Conservation (phyloP, 2,888 invertebrate genomes). For the Tetrapedia diversipes region DNA sequence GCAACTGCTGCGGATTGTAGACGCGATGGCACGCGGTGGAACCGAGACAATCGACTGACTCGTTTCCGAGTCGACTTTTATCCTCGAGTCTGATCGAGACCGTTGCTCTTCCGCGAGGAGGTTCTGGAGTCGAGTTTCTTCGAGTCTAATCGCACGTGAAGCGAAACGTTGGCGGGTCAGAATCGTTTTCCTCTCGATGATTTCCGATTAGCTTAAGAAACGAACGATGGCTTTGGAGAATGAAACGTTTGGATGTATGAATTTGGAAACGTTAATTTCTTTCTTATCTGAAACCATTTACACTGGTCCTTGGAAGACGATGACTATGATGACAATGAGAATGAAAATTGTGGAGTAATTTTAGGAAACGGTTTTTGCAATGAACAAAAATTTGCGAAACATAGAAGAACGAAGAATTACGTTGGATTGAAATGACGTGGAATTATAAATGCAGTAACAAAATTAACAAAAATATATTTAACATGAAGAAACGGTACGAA, state of each 20-base stretch:
- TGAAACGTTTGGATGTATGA: background rate
- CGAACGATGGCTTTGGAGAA: background rate
- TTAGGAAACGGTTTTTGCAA: too few relatives aligned
- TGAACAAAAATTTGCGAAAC: too few relatives aligned
- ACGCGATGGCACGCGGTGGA: background rate
- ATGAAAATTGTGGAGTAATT: too few relatives aligned
- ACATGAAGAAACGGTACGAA: too few relatives aligned
- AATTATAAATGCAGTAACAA: too few relatives aligned
- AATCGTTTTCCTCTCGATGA: conserved; percentile 13
- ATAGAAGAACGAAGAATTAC: too few relatives aligned
- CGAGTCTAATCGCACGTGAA: conserved; percentile 31
- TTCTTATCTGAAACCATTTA: too few relatives aligned
- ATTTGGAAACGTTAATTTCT: background rate
- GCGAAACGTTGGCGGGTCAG: conserved; percentile 4
- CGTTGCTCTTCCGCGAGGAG: conserved; percentile 5
- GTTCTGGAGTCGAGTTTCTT: conserved; percentile 28
- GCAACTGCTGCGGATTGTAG: background rate
- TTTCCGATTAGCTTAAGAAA: conserved; percentile 23
- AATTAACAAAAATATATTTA: too few relatives aligned
- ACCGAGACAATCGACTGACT: background rate
- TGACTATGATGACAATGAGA: too few relatives aligned
- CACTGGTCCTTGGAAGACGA: too few relatives aligned
- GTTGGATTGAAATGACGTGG: too few relatives aligned
- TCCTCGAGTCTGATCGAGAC: conserved; percentile 17
- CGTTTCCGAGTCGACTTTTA: conserved; percentile 33